Evolutionary conservation across 2,888 invertebrate genomes (phyloP), one percentile per base, ranked within the genome.

Genomic region (Altica lythri): DNA sequence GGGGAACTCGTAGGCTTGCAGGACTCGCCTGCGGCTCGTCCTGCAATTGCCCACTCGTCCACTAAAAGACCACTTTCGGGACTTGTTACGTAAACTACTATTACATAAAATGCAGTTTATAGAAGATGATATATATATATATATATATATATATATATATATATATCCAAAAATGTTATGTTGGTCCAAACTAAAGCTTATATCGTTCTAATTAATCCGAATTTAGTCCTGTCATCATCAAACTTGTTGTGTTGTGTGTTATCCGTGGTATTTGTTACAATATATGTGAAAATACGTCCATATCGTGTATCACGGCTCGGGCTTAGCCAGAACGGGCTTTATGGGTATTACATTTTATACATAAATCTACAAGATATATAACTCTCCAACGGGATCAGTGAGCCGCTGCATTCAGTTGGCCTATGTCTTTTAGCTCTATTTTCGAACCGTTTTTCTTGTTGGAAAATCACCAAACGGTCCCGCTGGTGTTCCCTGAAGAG

Each of bases 311-410:
- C 71, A 73, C 62, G 53, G 54, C 53, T 45, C 40, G 50, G 63
- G 65, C 63, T 63, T 62, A 63, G 57, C 60, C 57, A 29, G 60
- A 61, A 66, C 59, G 61, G 68, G 71, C 68, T 71, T 72, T 73
- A 64, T 67, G 64, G 72, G 75, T 67, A 75, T 75, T 75, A 75
- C 72, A 73, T 72, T 75, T 73, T 73, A 72, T 71, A 73, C 75
- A 75, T 75, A 75, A 75, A 75, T 75, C 75, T 75, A 70, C 70
- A 72, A 75, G 74, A 75, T 73, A 74, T 74, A 75, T 75, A 75
- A 75, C 74, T 75, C 74, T 73, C 73, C 68, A 66, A 60, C 64
- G 72, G 73, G 74, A 74, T 74, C 73, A 73, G 66, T 61, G 58
- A 60, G 57, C 50, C n/a, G 59, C 62, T 63, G 65, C 68, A 70